Evolutionary conservation across 2,888 invertebrate species (phyloP).

Genomic region (Oegoconia quadripuncta): DNA sequence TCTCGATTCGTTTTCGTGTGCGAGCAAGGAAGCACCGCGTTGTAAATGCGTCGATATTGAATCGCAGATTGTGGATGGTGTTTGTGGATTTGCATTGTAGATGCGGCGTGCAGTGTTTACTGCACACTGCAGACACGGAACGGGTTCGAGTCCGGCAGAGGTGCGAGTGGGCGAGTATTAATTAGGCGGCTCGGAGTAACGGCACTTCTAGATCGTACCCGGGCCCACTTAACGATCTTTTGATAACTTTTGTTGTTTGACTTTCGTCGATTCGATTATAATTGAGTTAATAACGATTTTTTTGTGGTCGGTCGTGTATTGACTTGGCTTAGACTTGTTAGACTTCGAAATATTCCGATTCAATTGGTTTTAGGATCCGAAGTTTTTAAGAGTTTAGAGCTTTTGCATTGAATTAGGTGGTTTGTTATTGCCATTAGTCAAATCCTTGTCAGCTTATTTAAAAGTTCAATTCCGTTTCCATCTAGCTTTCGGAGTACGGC

Average conservation of each 20-base stretch:
- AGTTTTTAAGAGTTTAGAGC: slow-evolving; percentile 26
- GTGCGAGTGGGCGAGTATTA: slow-evolving; percentile 65
- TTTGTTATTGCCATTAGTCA: too few species aligned
- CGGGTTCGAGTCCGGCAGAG: slow-evolving; percentile 48
- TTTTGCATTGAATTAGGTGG: slow-evolving; percentile 4
- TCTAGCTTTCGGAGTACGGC: too few species aligned
- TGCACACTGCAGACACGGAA: slow-evolving; percentile 43
- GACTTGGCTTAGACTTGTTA: slow-evolving; percentile 22
- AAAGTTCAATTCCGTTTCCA: too few species aligned
- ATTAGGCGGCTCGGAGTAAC: slow-evolving; percentile 59
- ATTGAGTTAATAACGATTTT: slow-evolving; percentile 43
- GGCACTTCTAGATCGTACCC: slow-evolving; percentile 37
- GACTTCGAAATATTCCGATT: slow-evolving; percentile 37
- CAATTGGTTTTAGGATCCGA: slow-evolving; percentile 35
- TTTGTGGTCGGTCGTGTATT: slow-evolving; percentile 28
- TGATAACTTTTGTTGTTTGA: slow-evolving; percentile 56
- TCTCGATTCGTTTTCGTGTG: slow-evolving; percentile 48
- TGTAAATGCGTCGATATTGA: slow-evolving; percentile 48
- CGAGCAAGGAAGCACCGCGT: slow-evolving; percentile 34
- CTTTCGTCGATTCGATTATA: slow-evolving; percentile 47
- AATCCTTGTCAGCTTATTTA: too few species aligned
- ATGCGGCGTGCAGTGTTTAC: slow-evolving; percentile 58
- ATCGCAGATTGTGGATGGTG: slow-evolving; percentile 57
- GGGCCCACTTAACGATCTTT: slow-evolving; percentile 56
- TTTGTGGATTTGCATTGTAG: slow-evolving; percentile 71